Evolutionary conservation across 2,113 vertebrate genomes (phyloP).

Genomic region (Corythornis madagascariensis): DNA sequence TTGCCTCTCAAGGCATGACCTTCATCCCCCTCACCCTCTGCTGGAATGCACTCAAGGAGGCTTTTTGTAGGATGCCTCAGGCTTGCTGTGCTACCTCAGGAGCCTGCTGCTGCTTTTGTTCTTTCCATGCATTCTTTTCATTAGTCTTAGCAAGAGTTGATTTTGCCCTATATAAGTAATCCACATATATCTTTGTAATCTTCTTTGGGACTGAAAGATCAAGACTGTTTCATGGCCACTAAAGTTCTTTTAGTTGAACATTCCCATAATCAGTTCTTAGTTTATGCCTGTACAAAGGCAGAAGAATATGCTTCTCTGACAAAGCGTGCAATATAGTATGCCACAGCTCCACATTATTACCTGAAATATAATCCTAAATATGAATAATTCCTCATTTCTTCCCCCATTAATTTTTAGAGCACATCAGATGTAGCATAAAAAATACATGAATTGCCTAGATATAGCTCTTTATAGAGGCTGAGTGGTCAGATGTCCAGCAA

Average conservation of each 20-base stretch:
- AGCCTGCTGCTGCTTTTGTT: background rate
- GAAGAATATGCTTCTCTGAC: background rate
- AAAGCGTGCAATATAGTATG: background rate
- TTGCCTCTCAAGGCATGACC: background rate
- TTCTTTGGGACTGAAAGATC: background rate
- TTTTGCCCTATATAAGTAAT: slow-evolving; percentile 5
- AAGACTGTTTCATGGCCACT: background rate
- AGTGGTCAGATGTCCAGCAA: background rate
- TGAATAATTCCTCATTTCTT: background rate
- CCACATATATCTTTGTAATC: background rate
- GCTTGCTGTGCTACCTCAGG: background rate
- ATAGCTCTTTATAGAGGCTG: background rate
- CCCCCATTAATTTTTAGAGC: background rate
- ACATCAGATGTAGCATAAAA: background rate
- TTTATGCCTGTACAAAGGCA: background rate
- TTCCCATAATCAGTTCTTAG: background rate
- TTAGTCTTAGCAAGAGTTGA: background rate
- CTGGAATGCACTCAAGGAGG: background rate
- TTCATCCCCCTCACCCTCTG: background rate
- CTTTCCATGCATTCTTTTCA: background rate
- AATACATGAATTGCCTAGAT: background rate
- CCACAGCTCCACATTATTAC: background rate
- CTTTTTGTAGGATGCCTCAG: background rate
- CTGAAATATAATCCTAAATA: background rate
- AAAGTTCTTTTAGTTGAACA: background rate